Percentiles rank a stretch among this genome's conserved stretches.
Evolutionary conservation across 2,888 invertebrate genomes (phyloP).

Genomic region (Lomographa bimaculata): DNA sequence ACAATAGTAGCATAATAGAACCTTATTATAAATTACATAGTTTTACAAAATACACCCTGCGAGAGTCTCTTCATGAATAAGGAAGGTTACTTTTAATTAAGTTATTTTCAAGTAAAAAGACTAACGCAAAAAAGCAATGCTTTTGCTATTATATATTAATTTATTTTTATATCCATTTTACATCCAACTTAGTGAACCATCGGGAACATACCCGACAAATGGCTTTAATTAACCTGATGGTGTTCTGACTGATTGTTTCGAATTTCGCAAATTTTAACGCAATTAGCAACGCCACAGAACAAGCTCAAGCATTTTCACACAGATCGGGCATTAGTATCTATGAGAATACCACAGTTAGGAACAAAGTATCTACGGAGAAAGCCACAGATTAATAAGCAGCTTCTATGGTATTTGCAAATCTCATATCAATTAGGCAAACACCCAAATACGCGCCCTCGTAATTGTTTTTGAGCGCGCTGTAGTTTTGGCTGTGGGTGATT

Average conservation of each 20-base stretch:
- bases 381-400: conserved; percentile 7
- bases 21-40: no score
- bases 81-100: no score
- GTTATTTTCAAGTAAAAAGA: no score
- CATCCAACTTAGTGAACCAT: no score
- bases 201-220: conserved; percentile 74
- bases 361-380: not conserved
- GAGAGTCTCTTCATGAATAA: no score
- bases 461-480: conserved; percentile 79
- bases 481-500: conserved; percentile 72
- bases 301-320: conserved; percentile 1
- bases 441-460: conserved; percentile 78
- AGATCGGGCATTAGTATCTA: conserved; percentile 5
- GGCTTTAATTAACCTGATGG: conserved; percentile 82
- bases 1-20: no score
- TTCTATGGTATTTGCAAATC: conserved; percentile 68
- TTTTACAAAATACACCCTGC: no score
- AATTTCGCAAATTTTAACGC: conserved; percentile 73
- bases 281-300: conserved; percentile 63
- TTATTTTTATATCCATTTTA: no score
- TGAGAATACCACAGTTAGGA: conserved; percentile 41
- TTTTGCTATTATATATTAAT: no score
- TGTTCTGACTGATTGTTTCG: conserved; percentile 76
- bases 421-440: conserved; percentile 81
- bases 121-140: no score